Conservation (phyloP, 2,113 vertebrate species). For the Oriolus oriolus region DNA sequence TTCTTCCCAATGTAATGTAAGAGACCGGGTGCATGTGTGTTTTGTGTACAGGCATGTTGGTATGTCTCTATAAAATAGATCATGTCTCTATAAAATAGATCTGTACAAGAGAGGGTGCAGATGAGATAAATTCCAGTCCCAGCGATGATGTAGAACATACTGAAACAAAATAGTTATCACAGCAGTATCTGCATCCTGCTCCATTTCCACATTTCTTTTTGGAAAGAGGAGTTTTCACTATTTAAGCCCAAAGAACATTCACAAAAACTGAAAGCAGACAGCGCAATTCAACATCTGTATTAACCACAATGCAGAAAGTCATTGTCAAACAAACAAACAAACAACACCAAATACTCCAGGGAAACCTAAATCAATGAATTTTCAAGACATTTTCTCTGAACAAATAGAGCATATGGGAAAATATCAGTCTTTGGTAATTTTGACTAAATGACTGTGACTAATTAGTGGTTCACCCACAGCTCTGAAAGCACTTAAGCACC, state of each 20-base stretch:
- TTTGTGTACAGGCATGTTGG: not conserved
- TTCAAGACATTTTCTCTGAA: not conserved
- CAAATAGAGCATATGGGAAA: not conserved
- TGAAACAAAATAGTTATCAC: not conserved
- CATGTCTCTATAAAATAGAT: not conserved
- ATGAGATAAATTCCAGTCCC: not conserved
- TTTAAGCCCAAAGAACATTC: not conserved
- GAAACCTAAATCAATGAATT: not conserved
- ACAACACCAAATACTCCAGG: not conserved
- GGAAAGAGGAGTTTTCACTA: not conserved
- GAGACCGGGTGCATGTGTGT: not conserved
- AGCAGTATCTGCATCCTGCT: not conserved
- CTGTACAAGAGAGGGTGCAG: not conserved
- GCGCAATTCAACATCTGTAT: not conserved
- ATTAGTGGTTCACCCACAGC: not conserved
- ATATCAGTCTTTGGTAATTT: not conserved
- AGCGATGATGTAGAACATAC: not conserved
- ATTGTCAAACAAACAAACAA: not conserved
- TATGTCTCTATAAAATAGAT: not conserved
- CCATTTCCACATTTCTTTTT: not conserved
- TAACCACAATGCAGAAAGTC: conserved; percentile 5
- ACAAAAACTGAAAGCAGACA: not conserved
- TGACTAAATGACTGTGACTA: conserved; percentile 2
- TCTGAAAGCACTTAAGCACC: not conserved
- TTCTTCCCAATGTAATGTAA: not conserved